Evolutionary conservation across 2,113 vertebrate genomes (phyloP).

Genomic region (Perca flavescens): DNA sequence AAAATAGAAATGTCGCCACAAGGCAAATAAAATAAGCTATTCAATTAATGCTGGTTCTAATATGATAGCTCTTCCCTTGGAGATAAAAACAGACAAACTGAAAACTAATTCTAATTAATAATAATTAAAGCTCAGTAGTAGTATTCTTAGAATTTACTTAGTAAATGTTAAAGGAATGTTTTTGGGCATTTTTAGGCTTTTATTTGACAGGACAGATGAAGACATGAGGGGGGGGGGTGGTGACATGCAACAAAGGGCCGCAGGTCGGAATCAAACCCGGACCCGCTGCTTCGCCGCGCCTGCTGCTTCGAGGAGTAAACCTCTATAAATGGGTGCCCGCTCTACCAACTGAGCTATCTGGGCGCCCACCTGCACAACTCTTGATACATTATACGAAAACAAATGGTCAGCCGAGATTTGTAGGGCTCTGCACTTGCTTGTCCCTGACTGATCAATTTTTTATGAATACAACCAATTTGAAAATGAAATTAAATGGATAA

Average conservation of each 20-base stretch:
- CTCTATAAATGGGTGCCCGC: too few relatives aligned
- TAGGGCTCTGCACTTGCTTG: neutral
- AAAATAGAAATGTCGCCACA: neutral
- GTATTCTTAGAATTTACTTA: neutral
- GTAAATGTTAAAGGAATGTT: neutral
- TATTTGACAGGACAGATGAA: too few relatives aligned
- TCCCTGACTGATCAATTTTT: neutral
- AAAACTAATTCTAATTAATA: too few relatives aligned
- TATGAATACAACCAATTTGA: slow-evolving; percentile 2
- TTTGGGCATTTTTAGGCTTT: too few relatives aligned
- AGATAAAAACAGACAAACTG: neutral
- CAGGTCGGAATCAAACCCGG: too few relatives aligned
- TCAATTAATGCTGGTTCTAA: neutral
- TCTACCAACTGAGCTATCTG: too few relatives aligned
- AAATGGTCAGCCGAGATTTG: neutral
- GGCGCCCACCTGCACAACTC: neutral
- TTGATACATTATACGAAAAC: neutral
- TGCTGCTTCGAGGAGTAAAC: too few relatives aligned
- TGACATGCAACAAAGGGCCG: too few relatives aligned
- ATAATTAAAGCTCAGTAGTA: neutral
- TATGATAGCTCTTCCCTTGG: neutral
- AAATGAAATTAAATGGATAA: neutral
- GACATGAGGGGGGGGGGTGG: too few relatives aligned
- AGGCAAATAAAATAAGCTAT: neutral
- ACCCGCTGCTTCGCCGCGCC: too few relatives aligned